Base-by-base conservation (phyloP, 2,888 invertebrate genomes). In the Bombylius discolor region DNA sequence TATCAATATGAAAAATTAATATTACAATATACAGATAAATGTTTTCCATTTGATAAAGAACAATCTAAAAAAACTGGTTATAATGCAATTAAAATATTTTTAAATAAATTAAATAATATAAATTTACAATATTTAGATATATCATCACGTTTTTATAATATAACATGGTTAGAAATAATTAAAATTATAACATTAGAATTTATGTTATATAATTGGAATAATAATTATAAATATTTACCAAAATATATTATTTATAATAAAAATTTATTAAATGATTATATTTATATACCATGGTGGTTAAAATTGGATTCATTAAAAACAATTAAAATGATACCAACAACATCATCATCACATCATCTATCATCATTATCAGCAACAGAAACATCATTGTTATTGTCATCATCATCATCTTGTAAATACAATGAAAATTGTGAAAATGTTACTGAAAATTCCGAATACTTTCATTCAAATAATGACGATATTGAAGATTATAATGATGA, bases 231-330 rank as follows among this genome's bases (percentile, higher is more conserved):
- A 8, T 54, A 47, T 3, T 47, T 68, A 8, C 67, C 70, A 1
- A 31, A 51, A 0, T 63, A 64, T 49, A 56, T 74, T 7, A 67
- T 74, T 44, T 74, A 71, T 58, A 58, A 63, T n/a, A 64, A 65
- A 32, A 52, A 61, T 34, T 62, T 63, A n/a, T 62, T 67, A 1
- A 47, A 58, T 9, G 62, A 64, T 34, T 68, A 64, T 51, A 61
- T 59, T 52, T 59, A 59, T 1, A 59, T 60, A 14, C 68, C 70
- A 4, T 70, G 70, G 70, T 70, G 70, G 70, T 59, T 68, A 1
- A 64, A 65, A 33, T 63, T 60, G 48, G 54, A 62, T 12, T 50
- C 60, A 1, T 58, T 69, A 3, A 60, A 64, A 36, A 59, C 59
- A 5, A 64, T 69, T 12, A 55, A 49, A 53, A 53, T 61, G 32